phyloP scores from a whole-genome alignment of 2,888 invertebrate species.

The Chymomyza procnemis region DNA sequence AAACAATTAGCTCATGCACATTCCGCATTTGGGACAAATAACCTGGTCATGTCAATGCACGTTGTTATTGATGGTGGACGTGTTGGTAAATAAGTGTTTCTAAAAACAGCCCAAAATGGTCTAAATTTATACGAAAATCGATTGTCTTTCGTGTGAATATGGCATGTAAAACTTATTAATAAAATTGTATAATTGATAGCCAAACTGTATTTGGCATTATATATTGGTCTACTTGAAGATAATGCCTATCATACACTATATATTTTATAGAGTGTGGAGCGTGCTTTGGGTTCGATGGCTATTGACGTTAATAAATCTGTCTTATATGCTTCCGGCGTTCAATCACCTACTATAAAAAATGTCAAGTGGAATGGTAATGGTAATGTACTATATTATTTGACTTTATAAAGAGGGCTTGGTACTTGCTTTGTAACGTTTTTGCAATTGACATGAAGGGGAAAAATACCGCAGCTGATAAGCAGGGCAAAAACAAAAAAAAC shows the following conservation, averaged over 20 bases:
- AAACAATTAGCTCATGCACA: slow-evolving; percentile 18
- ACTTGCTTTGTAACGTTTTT: neutral
- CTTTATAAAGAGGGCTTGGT: neutral
- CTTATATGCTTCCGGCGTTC: neutral
- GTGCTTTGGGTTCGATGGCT: neutral
- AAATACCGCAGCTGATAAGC: neutral
- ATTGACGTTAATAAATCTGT: neutral
- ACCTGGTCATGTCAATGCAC: neutral
- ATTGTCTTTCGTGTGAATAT: slow-evolving; percentile 5
- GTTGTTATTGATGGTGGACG: slow-evolving; percentile 30
- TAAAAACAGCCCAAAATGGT: slow-evolving; percentile 21
- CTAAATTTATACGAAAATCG: slow-evolving; percentile 25
- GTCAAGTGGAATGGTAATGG: neutral
- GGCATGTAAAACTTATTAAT: neutral
- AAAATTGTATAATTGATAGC: slow-evolving; percentile 48
- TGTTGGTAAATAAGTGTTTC: neutral
- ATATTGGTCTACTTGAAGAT: slow-evolving; percentile 48
- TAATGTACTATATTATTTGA: neutral
- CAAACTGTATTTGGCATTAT: slow-evolving; percentile 30
- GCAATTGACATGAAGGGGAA: neutral
- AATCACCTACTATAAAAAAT: neutral
- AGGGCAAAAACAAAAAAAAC: neutral
- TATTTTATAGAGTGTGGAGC: neutral
- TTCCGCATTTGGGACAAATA: neutral
- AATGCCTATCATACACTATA: slow-evolving; percentile 21